Percentiles rank a stretch among this genome's conserved stretches.
Conservation (phyloP, 2,113 vertebrate genomes). For the Nipponia nippon region DNA sequence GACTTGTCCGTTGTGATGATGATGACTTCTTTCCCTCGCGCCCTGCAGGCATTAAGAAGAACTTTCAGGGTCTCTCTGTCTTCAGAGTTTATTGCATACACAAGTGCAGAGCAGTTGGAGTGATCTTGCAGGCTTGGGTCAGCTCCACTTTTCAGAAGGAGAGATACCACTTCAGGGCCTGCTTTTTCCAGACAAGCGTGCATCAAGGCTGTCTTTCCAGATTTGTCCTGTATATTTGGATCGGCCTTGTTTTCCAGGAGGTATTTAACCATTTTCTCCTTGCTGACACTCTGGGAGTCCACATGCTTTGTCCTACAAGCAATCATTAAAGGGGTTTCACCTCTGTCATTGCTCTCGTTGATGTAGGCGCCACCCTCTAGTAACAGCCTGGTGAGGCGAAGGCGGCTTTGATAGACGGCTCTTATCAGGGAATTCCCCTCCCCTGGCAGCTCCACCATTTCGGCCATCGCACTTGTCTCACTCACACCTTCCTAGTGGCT, state of each 20-base stretch:
- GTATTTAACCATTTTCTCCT: conserved; percentile 88
- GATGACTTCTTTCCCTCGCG: conserved; percentile 89
- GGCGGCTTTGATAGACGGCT: conserved; percentile 85
- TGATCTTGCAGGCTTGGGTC: conserved; percentile 91
- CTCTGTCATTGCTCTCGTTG: conserved; percentile 90
- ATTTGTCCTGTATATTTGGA: conserved; percentile 93
- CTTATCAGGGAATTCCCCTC: conserved; percentile 88
- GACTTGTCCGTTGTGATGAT: conserved; percentile 87
- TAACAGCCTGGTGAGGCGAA: conserved; percentile 86
- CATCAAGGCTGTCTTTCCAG: conserved; percentile 89
- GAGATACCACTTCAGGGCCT: conserved; percentile 80
- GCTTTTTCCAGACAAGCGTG: conserved; percentile 85
- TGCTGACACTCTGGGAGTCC: conserved; percentile 85
- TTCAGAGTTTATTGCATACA: conserved; percentile 85
- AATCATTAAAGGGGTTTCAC: conserved; percentile 90
- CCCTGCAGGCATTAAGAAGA: conserved; percentile 85
- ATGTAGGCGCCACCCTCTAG: conserved; percentile 90
- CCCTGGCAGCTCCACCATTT: conserved; percentile 71
- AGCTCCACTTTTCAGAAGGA: conserved; percentile 81
- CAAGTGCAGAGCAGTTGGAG: conserved; percentile 80
- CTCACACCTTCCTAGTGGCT: background rate
- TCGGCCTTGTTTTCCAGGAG: conserved; percentile 89
- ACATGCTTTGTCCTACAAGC: conserved; percentile 83
- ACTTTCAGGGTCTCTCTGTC: conserved; percentile 82
- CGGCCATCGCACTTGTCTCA: conserved; percentile 62